Evolutionary conservation across 2,888 invertebrate species (phyloP).

Genomic region (Diarsia brunnea): DNA sequence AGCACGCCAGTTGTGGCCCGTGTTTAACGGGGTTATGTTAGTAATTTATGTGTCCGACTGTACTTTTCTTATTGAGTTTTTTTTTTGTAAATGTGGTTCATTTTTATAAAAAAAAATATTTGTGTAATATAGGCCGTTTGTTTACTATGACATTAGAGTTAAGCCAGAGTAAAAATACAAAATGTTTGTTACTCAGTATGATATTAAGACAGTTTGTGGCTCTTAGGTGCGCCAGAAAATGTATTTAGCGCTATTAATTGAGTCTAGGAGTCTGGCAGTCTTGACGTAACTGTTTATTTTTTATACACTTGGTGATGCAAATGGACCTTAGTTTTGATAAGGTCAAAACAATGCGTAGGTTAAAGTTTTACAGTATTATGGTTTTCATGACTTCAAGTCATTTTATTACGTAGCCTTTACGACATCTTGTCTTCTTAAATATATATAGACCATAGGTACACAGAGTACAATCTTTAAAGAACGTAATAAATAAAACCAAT

Average conservation of each 20-base stretch:
- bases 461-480: too few species aligned
- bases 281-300: neutral
- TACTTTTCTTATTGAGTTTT: constrained; percentile 13
- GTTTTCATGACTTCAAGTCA: too few species aligned
- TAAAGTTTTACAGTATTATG: too few species aligned
- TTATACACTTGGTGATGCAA: too few species aligned
- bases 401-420: neutral
- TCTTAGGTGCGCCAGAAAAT: neutral
- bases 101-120: neutral
- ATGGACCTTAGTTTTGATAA: neutral
- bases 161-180: neutral
- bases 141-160: neutral
- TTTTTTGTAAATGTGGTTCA: neutral
- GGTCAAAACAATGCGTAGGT: neutral
- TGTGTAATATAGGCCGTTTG: neutral
- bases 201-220: neutral
- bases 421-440: neutral
- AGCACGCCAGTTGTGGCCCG: constrained; percentile 32
- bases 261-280: neutral
- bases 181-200: neutral
- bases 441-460: neutral
- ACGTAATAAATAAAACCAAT: neutral
- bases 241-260: neutral
- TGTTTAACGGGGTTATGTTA: constrained; percentile 32
- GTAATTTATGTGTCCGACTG: constrained; percentile 44